A percentile compares a stretch with the other conserved stretches of the same genome.
phyloP scores from a whole-genome alignment of 2,113 vertebrate species.

The Caranx ignobilis region DNA sequence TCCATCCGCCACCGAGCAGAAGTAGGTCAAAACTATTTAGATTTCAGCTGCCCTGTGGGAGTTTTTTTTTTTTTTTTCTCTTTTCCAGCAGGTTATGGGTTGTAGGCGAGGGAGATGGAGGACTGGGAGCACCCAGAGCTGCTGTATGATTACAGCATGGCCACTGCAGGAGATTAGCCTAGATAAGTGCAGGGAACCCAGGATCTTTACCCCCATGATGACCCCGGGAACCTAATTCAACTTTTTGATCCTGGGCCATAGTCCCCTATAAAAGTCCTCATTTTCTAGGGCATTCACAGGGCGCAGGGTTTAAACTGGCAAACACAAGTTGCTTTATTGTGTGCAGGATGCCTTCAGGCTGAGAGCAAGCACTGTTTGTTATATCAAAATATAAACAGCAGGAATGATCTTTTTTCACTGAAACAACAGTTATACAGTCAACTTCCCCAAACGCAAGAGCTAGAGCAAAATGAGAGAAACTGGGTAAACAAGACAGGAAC shows the following conservation, averaged over 20 bases:
- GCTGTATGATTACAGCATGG: conserved; percentile 40
- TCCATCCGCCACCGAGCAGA: conserved; percentile 51
- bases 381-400: background rate
- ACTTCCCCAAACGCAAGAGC: conserved; percentile 10
- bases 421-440: background rate
- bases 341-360: background rate
- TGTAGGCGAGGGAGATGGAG: conserved; percentile 36
- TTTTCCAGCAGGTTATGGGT: conserved; percentile 46
- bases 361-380: background rate
- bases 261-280: background rate
- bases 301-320: background rate
- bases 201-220: background rate
- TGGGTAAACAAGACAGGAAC: background rate
- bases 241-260: background rate
- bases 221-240: background rate
- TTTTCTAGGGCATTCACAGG: background rate
- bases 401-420: background rate
- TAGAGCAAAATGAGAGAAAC: conserved; percentile 1
- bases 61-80: conserved; percentile 22
- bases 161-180: background rate
- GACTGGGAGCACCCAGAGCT: conserved; percentile 16
- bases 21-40: conserved; percentile 77
- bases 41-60: conserved; percentile 64
- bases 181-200: background rate
- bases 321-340: conserved; percentile 6